phyloP scores from a whole-genome alignment of 2,797 vertebrate genomes.

The Acanthis flammea region DNA sequence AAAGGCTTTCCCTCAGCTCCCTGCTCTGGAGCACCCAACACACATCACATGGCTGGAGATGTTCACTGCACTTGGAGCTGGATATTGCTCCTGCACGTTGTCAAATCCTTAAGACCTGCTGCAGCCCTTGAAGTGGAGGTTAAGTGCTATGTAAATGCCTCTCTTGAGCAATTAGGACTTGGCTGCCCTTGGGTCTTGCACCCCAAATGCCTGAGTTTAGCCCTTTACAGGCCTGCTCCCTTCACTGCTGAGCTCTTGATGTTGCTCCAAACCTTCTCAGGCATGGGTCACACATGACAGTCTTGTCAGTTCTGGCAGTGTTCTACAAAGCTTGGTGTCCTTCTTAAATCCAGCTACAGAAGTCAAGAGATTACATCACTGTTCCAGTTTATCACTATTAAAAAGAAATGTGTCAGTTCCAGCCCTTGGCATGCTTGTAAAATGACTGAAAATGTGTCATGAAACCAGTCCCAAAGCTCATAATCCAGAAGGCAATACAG shows the following conservation, averaged over 20 bases:
- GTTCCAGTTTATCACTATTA: conserved; percentile 1
- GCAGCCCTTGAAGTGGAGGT: background rate
- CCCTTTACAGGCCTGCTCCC: background rate
- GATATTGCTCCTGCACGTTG: background rate
- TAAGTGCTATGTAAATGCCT: conserved; percentile 32
- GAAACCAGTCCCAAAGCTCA: conserved; percentile 8
- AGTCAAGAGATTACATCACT: conserved; percentile 7
- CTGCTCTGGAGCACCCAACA: background rate
- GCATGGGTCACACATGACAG: background rate
- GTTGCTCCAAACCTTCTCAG: background rate
- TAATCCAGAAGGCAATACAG: background rate
- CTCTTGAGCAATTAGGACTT: background rate
- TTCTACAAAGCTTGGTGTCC: background rate
- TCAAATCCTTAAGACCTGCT: background rate
- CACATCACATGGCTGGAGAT: background rate
- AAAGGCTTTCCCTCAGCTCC: background rate
- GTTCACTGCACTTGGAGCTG: background rate
- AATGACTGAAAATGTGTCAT: background rate
- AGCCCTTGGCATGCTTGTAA: background rate
- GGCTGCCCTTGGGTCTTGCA: background rate
- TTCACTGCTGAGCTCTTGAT: background rate
- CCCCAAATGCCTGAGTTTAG: background rate
- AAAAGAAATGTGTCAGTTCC: conserved; percentile 19
- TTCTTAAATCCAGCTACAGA: conserved; percentile 5
- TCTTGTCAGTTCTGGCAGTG: background rate